Percentiles rank a stretch among this genome's conserved stretches.
These are phyloP conservation scores for Spilosoma lubricipeda DNA, from an alignment of 2,888 invertebrate genomes.

Conservation along the genomic window DNA sequence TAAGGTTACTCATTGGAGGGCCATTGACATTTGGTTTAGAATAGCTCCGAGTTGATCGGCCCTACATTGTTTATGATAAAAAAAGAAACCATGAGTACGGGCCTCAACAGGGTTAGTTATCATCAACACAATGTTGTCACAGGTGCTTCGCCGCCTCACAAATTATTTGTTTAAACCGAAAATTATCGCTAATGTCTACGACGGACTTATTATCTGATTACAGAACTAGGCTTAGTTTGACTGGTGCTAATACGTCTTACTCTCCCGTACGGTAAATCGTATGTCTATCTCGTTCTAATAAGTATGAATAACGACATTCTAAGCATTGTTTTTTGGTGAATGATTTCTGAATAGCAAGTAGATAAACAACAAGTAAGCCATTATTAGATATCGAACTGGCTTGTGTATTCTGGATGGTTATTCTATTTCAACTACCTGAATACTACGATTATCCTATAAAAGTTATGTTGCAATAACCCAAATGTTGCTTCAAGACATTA, in stretches of 20 bases:
- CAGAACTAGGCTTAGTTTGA: constrained; percentile 50
- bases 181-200: constrained; percentile 63
- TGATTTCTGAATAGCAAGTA: constrained; percentile 34
- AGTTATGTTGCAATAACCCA: constrained; percentile 24
- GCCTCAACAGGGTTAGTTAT: constrained; percentile 69
- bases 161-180: constrained; percentile 67
- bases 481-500: not conserved
- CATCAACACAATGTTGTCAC: constrained; percentile 63
- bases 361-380: constrained; percentile 37
- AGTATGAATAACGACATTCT: constrained; percentile 41
- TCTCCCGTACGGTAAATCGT: constrained; percentile 23
- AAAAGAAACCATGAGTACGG: constrained; percentile 55
- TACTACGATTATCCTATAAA: not conserved
- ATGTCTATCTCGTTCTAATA: constrained; percentile 31
- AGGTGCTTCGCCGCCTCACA: constrained; percentile 61
- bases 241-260: constrained; percentile 34
- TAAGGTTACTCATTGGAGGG: constrained; percentile 3
- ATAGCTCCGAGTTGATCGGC: constrained; percentile 14
- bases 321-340: constrained; percentile 45
- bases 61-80: constrained; percentile 58
- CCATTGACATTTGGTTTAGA: constrained; percentile 3
- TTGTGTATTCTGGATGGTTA: not conserved
- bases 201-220: constrained; percentile 59
- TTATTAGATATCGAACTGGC: constrained; percentile 27
- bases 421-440: not conserved